Evolutionary conservation across 2,888 invertebrate genomes (phyloP).

Genomic region (Diogma glabrata): DNA sequence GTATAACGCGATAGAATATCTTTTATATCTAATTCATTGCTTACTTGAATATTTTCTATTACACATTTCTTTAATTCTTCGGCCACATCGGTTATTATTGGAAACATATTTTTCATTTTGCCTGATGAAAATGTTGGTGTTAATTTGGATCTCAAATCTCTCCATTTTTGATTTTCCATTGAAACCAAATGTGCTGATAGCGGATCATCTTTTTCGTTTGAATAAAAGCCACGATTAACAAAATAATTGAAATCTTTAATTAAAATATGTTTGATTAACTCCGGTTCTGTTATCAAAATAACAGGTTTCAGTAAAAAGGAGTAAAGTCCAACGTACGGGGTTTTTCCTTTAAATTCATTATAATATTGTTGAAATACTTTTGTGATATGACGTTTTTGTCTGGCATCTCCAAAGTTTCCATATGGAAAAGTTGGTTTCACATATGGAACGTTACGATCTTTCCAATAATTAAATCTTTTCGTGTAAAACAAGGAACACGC

Average conservation of each 20-base stretch:
- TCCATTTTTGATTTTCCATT: conserved; percentile 38
- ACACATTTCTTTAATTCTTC: conserved; percentile 23
- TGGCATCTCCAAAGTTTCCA: conserved; percentile 22
- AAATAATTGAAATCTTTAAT: conserved; percentile 34
- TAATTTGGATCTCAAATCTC: conserved; percentile 33
- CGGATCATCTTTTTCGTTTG: conserved; percentile 30
- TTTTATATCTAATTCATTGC: conserved; percentile 32
- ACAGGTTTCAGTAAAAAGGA: conserved; percentile 24
- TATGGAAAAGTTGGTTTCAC: conserved; percentile 23
- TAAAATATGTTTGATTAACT: conserved; percentile 28
- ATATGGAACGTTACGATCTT: conserved; percentile 14
- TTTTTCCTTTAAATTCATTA: conserved; percentile 23
- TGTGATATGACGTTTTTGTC: no score
- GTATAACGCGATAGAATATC: conserved; percentile 37
- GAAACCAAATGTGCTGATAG: conserved; percentile 28
- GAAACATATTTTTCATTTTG: conserved; percentile 39
- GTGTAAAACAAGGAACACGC: no score
- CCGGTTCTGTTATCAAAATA: conserved; percentile 24
- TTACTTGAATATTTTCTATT: conserved; percentile 16
- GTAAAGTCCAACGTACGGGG: conserved; percentile 26
- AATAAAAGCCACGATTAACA: conserved; percentile 28
- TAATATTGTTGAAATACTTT: conserved; percentile 25
- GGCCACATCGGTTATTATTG: conserved; percentile 28
- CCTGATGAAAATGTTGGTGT: conserved; percentile 40
- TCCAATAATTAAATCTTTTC: conserved; percentile 18